Evolutionary conservation across 2,113 vertebrate genomes (phyloP).

Genomic region (Cricetomys ansorgei): DNA sequence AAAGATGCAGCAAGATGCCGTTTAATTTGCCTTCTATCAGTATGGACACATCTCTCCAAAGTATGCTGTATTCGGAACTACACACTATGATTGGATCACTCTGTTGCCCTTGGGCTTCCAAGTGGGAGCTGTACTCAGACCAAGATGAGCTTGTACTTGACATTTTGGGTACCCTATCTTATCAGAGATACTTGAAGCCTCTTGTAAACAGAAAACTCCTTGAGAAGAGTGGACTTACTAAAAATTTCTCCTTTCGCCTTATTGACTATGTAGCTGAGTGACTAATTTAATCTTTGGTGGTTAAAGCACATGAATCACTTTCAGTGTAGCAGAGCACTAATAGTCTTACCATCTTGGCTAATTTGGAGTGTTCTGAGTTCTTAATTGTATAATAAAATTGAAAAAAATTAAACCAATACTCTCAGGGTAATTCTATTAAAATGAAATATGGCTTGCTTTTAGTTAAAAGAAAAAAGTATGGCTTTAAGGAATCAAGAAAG

Average conservation of each 20-base stretch:
- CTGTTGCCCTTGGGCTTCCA: conserved; percentile 44
- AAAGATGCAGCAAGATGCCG: neutral
- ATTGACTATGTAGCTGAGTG: neutral
- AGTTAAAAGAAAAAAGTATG: conserved; percentile 60
- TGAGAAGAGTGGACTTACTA: conserved; percentile 10
- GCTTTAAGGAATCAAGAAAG: conserved; percentile 61
- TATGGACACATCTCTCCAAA: neutral
- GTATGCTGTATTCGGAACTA: conserved; percentile 55
- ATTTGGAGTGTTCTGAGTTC: conserved; percentile 66
- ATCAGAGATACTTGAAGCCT: conserved; percentile 30
- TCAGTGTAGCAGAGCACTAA: conserved; percentile 44
- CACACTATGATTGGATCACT: neutral
- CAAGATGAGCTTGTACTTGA: conserved; percentile 3
- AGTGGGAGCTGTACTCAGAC: conserved; percentile 22
- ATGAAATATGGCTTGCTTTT: conserved; percentile 66
- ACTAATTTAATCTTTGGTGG: conserved; percentile 51
- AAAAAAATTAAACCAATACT: conserved; percentile 67
- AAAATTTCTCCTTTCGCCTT: conserved; percentile 36
- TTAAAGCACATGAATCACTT: conserved; percentile 55
- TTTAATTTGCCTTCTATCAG: conserved; percentile 16
- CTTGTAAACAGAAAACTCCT: conserved; percentile 46
- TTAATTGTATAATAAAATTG: conserved; percentile 66
- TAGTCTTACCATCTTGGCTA: conserved; percentile 41
- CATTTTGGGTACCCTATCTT: conserved; percentile 19
- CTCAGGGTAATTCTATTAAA: conserved; percentile 61